A percentile compares a stretch with the other conserved stretches of the same genome.
These are phyloP conservation scores for Galeopsomyia nigrocyanea DNA, from an alignment of 2,888 invertebrate species.

Conservation along the genomic window DNA sequence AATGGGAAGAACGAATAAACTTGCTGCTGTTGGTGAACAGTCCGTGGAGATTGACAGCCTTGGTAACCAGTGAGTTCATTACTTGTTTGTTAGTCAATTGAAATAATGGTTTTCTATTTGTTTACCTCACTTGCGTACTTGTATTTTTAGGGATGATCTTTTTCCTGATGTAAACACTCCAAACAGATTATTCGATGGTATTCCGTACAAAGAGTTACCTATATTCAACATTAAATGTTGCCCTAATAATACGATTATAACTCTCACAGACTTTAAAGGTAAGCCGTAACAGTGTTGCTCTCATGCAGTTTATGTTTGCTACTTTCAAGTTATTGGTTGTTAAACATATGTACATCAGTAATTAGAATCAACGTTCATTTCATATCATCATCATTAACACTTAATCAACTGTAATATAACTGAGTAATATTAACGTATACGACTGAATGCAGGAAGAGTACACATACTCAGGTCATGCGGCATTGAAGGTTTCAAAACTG, in stretches of 20 bases:
- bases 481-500: conserved; percentile 94
- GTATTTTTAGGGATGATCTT: conserved; percentile 73
- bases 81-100: background rate
- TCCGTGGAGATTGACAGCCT: conserved; percentile 78
- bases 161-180: conserved; percentile 83
- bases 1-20: conserved; percentile 73
- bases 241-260: conserved; percentile 90
- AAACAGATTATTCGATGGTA: conserved; percentile 80
- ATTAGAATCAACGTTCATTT: background rate
- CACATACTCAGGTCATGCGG: conserved; percentile 84
- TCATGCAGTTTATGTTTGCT: background rate
- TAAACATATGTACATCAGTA: background rate
- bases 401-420: background rate
- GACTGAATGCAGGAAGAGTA: conserved; percentile 58
- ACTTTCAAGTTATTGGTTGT: background rate
- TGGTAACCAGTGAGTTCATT: conserved; percentile 72
- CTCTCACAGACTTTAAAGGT: conserved; percentile 80
- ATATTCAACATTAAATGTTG: conserved; percentile 86
- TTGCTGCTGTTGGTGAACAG: conserved; percentile 82
- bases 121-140: background rate
- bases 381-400: background rate
- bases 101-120: background rate
- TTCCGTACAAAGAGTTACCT: conserved; percentile 84
- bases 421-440: background rate
- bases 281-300: conserved; percentile 53